Evolutionary conservation across 1,140 invertebrate genomes (phyloP).

Genomic region (Odontomachus brunneus): DNA sequence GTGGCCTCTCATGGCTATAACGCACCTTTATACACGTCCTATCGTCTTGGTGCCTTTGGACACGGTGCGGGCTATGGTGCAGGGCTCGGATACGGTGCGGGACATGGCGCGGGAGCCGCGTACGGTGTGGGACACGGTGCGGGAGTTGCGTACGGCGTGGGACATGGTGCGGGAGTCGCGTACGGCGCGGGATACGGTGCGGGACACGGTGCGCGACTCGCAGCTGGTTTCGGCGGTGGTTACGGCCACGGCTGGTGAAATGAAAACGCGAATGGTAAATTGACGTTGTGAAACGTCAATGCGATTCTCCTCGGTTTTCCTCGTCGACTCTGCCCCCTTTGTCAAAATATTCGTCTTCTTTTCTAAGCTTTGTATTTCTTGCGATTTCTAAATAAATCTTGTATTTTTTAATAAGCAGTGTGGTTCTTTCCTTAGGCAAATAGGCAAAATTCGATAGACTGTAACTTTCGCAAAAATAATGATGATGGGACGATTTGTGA

Average conservation of each 20-base stretch:
- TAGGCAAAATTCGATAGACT: too few species aligned
- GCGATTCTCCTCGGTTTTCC: background rate
- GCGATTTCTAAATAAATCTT: slow-evolving; percentile 60
- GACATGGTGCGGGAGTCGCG: slow-evolving; percentile 41
- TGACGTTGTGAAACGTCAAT: background rate
- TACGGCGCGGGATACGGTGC: slow-evolving; percentile 16
- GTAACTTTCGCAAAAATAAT: too few species aligned
- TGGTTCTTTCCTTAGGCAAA: background rate
- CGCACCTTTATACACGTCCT: slow-evolving; percentile 39
- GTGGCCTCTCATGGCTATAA: slow-evolving; percentile 41
- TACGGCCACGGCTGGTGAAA: slow-evolving; percentile 47
- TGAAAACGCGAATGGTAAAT: background rate
- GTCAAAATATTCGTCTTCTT: background rate
- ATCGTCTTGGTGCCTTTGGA: slow-evolving; percentile 45
- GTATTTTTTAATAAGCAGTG: slow-evolving; percentile 52
- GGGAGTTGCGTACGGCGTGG: slow-evolving; percentile 20
- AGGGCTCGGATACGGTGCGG: background rate
- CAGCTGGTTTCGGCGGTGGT: slow-evolving; percentile 17
- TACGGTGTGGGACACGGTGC: slow-evolving; percentile 17
- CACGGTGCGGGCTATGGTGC: background rate
- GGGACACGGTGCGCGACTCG: slow-evolving; percentile 41
- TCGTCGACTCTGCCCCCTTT: background rate
- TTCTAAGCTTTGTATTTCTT: slow-evolving; percentile 32
- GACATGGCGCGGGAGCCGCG: slow-evolving; percentile 34
- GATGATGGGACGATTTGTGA: too few species aligned